Percentiles rank a stretch among this genome's conserved stretches.
Conservation (phyloP, 2,113 vertebrate species). For the Alectura lathami region DNA sequence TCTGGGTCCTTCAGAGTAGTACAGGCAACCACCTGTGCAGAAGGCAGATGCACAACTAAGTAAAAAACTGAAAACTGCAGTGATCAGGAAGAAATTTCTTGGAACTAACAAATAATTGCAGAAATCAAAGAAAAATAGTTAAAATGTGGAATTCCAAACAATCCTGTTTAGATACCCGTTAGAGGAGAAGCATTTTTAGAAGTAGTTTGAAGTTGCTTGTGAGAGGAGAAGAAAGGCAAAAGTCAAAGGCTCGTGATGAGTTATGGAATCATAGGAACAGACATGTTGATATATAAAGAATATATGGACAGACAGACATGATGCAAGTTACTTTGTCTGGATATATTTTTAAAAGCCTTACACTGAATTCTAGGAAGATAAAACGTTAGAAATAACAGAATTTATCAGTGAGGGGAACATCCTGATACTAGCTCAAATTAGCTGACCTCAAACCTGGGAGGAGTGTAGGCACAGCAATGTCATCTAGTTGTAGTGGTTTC, state of each 20-base stretch:
- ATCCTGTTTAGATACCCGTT: not conserved
- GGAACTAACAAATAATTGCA: not conserved
- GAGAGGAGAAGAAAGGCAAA: not conserved
- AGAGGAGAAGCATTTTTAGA: not conserved
- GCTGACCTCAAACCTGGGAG: not conserved
- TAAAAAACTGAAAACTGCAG: not conserved
- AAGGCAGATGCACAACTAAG: not conserved
- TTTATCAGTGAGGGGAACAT: not conserved
- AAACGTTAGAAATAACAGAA: not conserved
- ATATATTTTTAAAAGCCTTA: not conserved
- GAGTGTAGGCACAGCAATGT: not conserved
- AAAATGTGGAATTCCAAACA: not conserved
- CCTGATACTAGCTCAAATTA: not conserved
- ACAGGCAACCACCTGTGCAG: not conserved
- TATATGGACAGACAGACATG: not conserved
- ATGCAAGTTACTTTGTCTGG: not conserved
- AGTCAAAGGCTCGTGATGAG: not conserved
- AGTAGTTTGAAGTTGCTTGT: not conserved
- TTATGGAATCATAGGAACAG: not conserved
- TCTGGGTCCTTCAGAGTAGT: not conserved
- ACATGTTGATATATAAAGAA: not conserved
- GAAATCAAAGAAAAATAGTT: not conserved
- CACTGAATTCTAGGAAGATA: not conserved
- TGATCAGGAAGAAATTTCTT: not conserved
- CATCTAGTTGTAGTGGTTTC: accelerated